Conservation (phyloP, 2,888 invertebrate genomes). For the Hanleya hanleyi region DNA sequence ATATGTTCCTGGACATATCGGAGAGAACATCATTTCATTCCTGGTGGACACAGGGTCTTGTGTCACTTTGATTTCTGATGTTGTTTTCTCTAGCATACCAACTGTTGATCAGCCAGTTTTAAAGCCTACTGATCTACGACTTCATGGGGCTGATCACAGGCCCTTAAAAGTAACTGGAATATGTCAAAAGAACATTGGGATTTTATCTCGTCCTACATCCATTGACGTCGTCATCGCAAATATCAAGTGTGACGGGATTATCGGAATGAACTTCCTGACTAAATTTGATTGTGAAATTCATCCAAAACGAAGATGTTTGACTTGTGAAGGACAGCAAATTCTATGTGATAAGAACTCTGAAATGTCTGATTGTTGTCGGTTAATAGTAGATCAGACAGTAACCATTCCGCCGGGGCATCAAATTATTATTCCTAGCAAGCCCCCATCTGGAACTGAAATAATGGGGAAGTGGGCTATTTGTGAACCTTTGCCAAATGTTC, state of each 20-base stretch:
- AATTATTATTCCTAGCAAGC: background rate
- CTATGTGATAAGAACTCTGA: background rate
- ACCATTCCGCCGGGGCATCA: background rate
- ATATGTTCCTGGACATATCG: background rate
- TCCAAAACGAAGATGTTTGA: background rate
- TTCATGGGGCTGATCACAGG: background rate
- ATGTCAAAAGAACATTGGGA: background rate
- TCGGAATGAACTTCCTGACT: constrained; percentile 2
- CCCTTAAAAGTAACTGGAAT: background rate
- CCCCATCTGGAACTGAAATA: too few species aligned
- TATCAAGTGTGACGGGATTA: background rate
- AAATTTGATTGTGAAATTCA: background rate
- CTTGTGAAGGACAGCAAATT: background rate
- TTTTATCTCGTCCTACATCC: background rate
- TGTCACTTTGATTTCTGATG: background rate
- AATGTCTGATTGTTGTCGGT: too few species aligned
- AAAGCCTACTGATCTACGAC: background rate
- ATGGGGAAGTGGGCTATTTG: too few species aligned
- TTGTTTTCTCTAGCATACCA: background rate
- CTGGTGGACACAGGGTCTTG: background rate
- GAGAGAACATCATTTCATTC: background rate
- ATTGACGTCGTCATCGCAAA: background rate
- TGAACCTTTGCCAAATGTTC: too few species aligned
- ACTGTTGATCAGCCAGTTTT: background rate
- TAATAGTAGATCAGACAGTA: too few species aligned